phyloP scores from a whole-genome alignment of 1,140 invertebrate genomes.

The Orius laevigatus region DNA sequence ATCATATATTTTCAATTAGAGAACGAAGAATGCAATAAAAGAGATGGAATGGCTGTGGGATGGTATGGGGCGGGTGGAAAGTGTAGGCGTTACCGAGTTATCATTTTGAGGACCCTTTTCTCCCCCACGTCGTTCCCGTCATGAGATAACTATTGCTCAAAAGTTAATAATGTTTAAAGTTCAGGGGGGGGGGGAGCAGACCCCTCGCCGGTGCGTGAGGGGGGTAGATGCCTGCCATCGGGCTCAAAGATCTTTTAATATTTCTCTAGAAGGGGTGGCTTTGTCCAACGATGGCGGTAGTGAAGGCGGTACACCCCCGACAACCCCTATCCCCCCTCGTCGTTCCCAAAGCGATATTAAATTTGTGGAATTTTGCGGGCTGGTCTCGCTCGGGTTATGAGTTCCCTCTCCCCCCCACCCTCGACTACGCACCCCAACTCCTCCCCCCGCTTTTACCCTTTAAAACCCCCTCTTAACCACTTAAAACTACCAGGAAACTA shows the following conservation, averaged over 20 bases:
- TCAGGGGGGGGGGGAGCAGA: background rate
- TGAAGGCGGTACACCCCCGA: too few relatives aligned
- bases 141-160: constrained; percentile 4
- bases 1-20: too few relatives aligned
- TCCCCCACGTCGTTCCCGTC: background rate
- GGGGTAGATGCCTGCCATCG: constrained; percentile 1
- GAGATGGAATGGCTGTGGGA: too few relatives aligned
- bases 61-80: too few relatives aligned
- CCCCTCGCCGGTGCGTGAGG: background rate
- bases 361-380: constrained; percentile 21
- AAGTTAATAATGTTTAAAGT: constrained; percentile 10
- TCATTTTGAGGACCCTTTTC: too few relatives aligned
- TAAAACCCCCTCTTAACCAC: constrained; percentile 4
- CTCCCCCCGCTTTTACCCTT: too few relatives aligned
- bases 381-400: background rate
- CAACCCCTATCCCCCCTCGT: background rate
- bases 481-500: constrained; percentile 14
- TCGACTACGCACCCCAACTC: too few relatives aligned
- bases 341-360: constrained; percentile 18
- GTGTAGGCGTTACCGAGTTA: too few relatives aligned
- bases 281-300: too few relatives aligned
- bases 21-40: too few relatives aligned
- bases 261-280: constrained; percentile 9
- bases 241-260: constrained; percentile 12
- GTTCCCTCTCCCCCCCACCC: too few relatives aligned